phyloP scores from a whole-genome alignment of 2,797 vertebrate species.

The Chrysocyon brachyurus region DNA sequence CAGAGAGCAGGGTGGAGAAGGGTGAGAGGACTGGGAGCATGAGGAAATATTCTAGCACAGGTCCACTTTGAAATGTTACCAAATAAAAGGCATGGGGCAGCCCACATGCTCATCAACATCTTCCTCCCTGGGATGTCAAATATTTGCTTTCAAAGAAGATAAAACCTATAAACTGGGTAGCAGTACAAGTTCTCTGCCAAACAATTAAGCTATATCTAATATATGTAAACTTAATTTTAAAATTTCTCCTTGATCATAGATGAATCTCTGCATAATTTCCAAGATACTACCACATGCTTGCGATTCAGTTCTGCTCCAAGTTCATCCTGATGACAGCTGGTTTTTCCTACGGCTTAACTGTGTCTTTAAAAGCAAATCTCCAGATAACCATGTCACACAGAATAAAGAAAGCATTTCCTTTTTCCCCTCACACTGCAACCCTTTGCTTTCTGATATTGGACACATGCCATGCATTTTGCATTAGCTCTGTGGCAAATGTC shows the following conservation, averaged over 20 bases:
- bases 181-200: constrained; percentile 7
- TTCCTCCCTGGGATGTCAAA: not conserved
- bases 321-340: constrained; percentile 45
- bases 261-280: constrained; percentile 42
- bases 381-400: constrained; percentile 53
- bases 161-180: not conserved
- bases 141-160: constrained; percentile 37
- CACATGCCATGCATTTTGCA: constrained; percentile 74
- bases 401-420: constrained; percentile 57
- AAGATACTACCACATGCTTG: not conserved
- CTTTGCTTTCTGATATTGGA: constrained; percentile 50
- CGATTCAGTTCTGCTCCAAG: not conserved
- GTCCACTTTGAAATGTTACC: not conserved
- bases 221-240: constrained; percentile 16
- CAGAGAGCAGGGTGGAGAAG: not conserved
- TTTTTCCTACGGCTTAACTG: constrained; percentile 37
- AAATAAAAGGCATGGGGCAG: not conserved
- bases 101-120: not conserved
- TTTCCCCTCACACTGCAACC: not conserved
- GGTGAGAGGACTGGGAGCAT: not conserved
- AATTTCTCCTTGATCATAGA: constrained; percentile 36
- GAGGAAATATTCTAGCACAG: not conserved
- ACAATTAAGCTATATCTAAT: not conserved
- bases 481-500: constrained; percentile 73
- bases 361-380: constrained; percentile 69